These are phyloP conservation scores for Erynnis tages DNA, from an alignment of 2,888 invertebrate genomes.

Conservation along the genomic window DNA sequence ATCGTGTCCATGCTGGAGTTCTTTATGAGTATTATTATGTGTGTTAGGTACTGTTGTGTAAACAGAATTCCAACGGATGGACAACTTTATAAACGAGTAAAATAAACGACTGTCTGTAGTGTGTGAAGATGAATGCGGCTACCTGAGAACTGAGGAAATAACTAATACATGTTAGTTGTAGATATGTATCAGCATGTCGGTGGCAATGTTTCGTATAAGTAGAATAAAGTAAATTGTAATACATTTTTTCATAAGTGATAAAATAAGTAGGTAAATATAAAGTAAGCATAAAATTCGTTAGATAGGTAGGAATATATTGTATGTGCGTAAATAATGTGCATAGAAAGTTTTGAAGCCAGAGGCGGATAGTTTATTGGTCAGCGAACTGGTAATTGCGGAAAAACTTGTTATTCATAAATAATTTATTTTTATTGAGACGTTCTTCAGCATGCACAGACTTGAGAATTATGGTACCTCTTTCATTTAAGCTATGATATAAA, in stretches of 20 bases:
- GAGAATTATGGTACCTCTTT: constrained; percentile 42
- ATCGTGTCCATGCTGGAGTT: constrained; percentile 74
- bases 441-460: constrained; percentile 70
- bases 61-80: constrained; percentile 62
- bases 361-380: constrained; percentile 50
- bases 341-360: constrained; percentile 63
- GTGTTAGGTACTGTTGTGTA: constrained; percentile 40
- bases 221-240: constrained; percentile 6
- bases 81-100: constrained; percentile 35
- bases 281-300: constrained; percentile 6
- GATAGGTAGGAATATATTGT: constrained; percentile 29
- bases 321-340: constrained; percentile 48
- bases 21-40: constrained; percentile 39
- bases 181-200: constrained; percentile 24
- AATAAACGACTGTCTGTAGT: constrained; percentile 47
- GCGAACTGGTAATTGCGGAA: constrained; percentile 27
- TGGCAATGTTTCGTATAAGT: constrained; percentile 11
- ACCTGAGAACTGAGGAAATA: constrained; percentile 63
- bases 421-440: constrained; percentile 20
- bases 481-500: constrained; percentile 44
- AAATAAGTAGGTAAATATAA: constrained; percentile 5
- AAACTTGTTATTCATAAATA: not conserved
- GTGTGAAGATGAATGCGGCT: constrained; percentile 62
- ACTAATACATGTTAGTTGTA: constrained; percentile 50
- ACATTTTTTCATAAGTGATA: constrained; percentile 4